Conservation (phyloP, 2,113 vertebrate species). For the Felis catus region F.catus_Fca126_mat1.0 CM031419.1:111253001-111253500, state of each 20-base stretch:
- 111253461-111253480: neutral
- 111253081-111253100: neutral
- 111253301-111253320: neutral
- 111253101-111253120: neutral
- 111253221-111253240: neutral
- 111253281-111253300: neutral
- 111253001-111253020: neutral
- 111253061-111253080: neutral
- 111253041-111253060: neutral
- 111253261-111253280: neutral
- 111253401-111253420: neutral
- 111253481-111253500: neutral
- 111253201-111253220: neutral
- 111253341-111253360: neutral
- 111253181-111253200: neutral
- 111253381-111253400: neutral
- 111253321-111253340: neutral
- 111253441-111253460: neutral
- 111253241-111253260: neutral
- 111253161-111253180: neutral
- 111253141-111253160: neutral
- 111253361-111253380: neutral
- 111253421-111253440: neutral
- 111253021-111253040: neutral
- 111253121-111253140: neutral